Base-by-base conservation (phyloP, 2,888 invertebrate genomes). In the Polydrusus tereticollis region DNA sequence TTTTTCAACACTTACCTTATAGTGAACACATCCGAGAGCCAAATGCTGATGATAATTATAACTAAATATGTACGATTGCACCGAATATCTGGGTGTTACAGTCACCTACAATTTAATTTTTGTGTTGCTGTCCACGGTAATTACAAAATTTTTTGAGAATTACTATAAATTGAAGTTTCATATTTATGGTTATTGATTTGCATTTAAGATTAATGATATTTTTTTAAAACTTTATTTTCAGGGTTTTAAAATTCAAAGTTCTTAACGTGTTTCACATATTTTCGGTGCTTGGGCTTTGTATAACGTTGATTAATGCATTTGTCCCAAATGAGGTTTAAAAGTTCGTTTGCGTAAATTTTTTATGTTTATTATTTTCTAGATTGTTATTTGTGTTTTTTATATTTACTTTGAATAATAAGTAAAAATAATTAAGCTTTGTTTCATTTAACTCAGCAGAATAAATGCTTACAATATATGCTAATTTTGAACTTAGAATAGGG, bases 1-100 rank as follows among this genome's bases (percentile, higher is more conserved):
- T 58, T 58, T 58, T 58, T 33, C 16, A 33, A 10, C 29, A 58
- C 38, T 58, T 58, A 58, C 58, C 58, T 33, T 58, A 33, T 58
- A 26, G 55, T 55, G 55, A 55, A 55, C 8, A 55, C 12, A 14
- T 21, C 58, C 5, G 38, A 38, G 58, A 58, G 58, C 18, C 58
- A 10, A 16, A 58, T 58, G 33, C 6, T 33, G 36, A 58, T 26
- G 58, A 58, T 50, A 50, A 23, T 23, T 50, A 50, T n/a, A n/a
- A n/a, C n/a, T n/a, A n/a, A n/a, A n/a, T 21, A 50, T 20, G 20
- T 50, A 8, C 21, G n/a, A 12, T n/a, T 21, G 20, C 21, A 29
- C 29, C 7, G 29, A 29, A 29, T 29, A 7, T 29, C 29, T 29
- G 4, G 29, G 29, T 29, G 29, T 29, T 29, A 29, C 7, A 29